These are phyloP conservation scores for Nestor notabilis DNA, from an alignment of 2,113 vertebrate species.

Conservation along the genomic window DNA sequence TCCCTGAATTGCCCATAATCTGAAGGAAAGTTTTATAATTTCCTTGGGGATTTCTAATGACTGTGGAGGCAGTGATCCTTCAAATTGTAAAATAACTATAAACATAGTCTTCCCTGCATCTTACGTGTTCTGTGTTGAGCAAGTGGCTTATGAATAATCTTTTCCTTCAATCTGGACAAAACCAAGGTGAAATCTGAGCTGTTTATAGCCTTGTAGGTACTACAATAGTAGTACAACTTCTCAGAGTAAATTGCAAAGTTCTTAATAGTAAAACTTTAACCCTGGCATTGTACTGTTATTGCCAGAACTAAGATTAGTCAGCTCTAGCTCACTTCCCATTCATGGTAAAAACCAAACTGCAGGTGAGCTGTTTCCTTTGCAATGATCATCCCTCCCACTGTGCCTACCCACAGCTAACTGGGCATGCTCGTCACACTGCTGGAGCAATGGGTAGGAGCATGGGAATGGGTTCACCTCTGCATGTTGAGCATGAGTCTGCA, in stretches of 20 bases:
- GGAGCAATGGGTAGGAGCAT: rapidly evolving
- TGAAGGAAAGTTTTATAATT: not conserved
- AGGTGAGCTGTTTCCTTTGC: rapidly evolving
- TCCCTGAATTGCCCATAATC: not conserved
- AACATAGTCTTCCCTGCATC: not conserved
- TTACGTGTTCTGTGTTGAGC: not conserved
- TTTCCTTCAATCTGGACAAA: not conserved
- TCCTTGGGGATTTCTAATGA: not conserved
- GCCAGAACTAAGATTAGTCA: not conserved
- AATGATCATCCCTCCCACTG: not conserved
- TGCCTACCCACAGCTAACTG: rapidly evolving
- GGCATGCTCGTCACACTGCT: rapidly evolving
- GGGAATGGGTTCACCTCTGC: not conserved
- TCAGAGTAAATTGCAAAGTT: not conserved
- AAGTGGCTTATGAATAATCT: not conserved
- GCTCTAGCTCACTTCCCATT: not conserved
- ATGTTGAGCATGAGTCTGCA: not conserved
- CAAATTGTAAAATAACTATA: not conserved
- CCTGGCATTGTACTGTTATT: not conserved
- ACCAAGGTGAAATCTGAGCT: not conserved
- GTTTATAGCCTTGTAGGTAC: not conserved
- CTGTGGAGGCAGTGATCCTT: not conserved
- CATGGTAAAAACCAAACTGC: not conserved
- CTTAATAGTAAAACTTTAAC: not conserved
- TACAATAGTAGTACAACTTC: not conserved